Evolutionary conservation across 2,113 vertebrate species (phyloP).

Genomic region (Poicephalus meyeri): DNA sequence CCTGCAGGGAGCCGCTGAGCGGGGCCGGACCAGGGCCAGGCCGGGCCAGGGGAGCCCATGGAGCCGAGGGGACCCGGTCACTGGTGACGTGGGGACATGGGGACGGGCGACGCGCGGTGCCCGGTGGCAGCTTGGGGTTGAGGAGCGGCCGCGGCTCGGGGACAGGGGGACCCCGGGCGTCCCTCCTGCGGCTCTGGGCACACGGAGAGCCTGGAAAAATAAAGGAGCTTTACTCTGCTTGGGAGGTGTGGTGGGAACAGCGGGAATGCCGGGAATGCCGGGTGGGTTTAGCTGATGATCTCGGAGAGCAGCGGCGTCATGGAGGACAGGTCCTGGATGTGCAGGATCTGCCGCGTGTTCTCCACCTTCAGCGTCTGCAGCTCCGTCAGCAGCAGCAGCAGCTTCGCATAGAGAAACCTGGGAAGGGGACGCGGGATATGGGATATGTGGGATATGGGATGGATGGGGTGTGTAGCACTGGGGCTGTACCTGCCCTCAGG

Average conservation of each 20-base stretch:
- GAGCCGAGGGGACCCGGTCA: background rate
- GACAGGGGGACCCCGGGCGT: no score
- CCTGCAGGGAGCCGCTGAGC: background rate
- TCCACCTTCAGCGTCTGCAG: slow-evolving; percentile 67
- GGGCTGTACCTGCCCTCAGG: slow-evolving; percentile 22
- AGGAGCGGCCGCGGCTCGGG: background rate
- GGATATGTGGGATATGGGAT: background rate
- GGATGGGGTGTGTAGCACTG: background rate
- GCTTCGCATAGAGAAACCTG: slow-evolving; percentile 74
- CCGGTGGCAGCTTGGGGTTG: background rate
- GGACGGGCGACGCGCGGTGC: accelerated
- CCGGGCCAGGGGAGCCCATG: background rate
- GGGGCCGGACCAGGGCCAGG: accelerated
- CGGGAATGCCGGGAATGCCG: background rate
- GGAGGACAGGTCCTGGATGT: slow-evolving; percentile 58
- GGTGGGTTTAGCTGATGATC: slow-evolving; percentile 61
- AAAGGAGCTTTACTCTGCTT: slow-evolving; percentile 50
- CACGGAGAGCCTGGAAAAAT: background rate
- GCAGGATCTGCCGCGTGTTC: slow-evolving; percentile 66
- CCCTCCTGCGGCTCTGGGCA: background rate
- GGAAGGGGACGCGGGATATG: background rate
- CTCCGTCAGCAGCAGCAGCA: slow-evolving; percentile 71
- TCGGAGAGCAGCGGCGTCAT: slow-evolving; percentile 74
- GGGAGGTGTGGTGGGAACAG: accelerated
- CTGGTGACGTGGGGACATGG: background rate